Conservation (phyloP, 2,888 invertebrate genomes). For the Calameuta idolon region DNA sequence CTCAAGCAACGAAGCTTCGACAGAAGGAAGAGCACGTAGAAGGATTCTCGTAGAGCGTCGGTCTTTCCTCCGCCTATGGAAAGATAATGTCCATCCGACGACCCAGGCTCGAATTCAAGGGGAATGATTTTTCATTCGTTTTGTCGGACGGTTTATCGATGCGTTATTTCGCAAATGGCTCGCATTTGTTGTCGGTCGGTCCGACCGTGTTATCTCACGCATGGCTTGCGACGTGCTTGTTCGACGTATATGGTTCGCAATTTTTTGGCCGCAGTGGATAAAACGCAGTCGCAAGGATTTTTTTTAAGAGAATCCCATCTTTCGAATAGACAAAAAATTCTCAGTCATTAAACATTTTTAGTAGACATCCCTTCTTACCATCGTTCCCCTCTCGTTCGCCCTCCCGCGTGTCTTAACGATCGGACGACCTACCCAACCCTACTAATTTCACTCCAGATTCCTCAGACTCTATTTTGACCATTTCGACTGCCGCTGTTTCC, state of each 20-base stretch:
- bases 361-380: not conserved
- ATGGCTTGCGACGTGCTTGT: conserved; percentile 31
- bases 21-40: no score
- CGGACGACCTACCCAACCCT: not conserved
- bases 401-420: not conserved
- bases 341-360: no score
- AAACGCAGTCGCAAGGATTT: no score
- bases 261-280: no score
- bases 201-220: conserved; percentile 41
- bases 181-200: conserved; percentile 35
- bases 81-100: not conserved
- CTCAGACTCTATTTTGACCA: no score
- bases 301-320: no score
- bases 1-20: no score
- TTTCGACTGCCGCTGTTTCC: no score
- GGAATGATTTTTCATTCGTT: conserved; percentile 37
- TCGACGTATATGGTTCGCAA: conserved; percentile 8
- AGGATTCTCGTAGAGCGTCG: not conserved
- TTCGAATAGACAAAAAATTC: no score
- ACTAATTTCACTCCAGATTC: not conserved
- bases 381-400: not conserved
- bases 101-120: conserved; percentile 18
- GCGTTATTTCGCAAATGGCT: conserved; percentile 52
- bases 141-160: conserved; percentile 46
- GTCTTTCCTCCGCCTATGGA: not conserved